Evolutionary conservation across 2,888 invertebrate species (phyloP), one percentile per base, ranked within the genome.

Genomic region (Scelioninae gen. 1): DNA sequence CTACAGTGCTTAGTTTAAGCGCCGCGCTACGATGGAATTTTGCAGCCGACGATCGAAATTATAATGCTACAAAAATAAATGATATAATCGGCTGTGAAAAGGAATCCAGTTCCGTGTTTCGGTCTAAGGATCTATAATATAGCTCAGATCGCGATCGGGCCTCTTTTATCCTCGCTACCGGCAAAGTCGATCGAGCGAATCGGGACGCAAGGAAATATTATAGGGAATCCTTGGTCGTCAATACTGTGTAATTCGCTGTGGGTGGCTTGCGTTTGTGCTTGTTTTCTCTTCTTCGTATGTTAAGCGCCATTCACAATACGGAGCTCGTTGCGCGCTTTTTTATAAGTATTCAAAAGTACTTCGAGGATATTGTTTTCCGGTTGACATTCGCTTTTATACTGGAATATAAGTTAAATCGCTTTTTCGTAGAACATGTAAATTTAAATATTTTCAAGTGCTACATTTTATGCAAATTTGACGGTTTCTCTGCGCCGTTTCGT

Each of bases 161-260:
- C 47, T 66, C 75, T 81, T 76, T 76, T 60, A 74, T 74, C 66
- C 55, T 82, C 43, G 82, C 82, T 82, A 82, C 76, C 71, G 75
- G 75, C 69, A 76, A 80, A 83, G 51, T 66, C 71, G 78, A 83
- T 80, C 66, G 79, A 83, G 83, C 81, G 81, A 84, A 85, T 86
- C 86, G 84, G 81, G 84, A 82, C 80, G 71, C 75, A 66, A 63
- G 65, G 76, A 83, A 82, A 83, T 72, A 83, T 79, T 83, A 79
- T 79, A 68, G 71, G 66, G 66, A 83, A 85, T 85, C 72, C 83
- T 69, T 77, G 84, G 79, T 87, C 84, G 80, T 85, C 85, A 88
- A 87, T 87, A 85, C 82, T 86, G 85, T 87, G 71, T 76, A 84
- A 86, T 87, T 87, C 88, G 84, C 87, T 84, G 86, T 88, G 89